A percentile compares a stretch with the other conserved stretches of the same genome.
These are phyloP conservation scores for Corythornis madagascariensis DNA, from an alignment of 2,113 vertebrate genomes.

Conservation along the genomic window DNA sequence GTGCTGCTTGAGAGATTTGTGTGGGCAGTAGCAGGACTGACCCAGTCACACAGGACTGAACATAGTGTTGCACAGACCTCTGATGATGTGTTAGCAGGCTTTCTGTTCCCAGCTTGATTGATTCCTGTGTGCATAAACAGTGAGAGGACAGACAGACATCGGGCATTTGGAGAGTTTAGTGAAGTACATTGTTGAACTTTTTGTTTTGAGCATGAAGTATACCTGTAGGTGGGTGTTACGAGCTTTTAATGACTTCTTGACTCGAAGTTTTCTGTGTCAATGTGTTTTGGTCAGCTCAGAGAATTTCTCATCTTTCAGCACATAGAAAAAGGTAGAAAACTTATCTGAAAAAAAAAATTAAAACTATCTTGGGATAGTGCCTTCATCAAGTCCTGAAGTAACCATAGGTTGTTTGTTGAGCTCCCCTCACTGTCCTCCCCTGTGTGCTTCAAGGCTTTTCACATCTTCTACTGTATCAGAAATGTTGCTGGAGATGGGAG, in stretches of 20 bases:
- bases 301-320: neutral
- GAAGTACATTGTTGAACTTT: neutral
- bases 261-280: neutral
- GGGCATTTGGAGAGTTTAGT: neutral
- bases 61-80: neutral
- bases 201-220: neutral
- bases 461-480: neutral
- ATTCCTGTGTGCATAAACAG: neutral
- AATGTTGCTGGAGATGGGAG: neutral
- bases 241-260: neutral
- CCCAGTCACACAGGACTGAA: accelerated
- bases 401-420: accelerated
- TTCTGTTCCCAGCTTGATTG: neutral
- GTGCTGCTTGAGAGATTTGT: neutral
- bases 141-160: neutral
- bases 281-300: neutral
- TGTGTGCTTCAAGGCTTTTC: neutral
- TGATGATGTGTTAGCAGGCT: neutral
- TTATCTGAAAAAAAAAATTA: neutral
- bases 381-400: neutral
- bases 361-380: neutral
- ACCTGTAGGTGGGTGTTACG: neutral
- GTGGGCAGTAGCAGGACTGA: neutral
- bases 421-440: neutral
- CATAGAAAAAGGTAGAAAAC: neutral